Evolutionary conservation across 2,113 vertebrate genomes (phyloP).

Genomic region (Heterochromis multidens): DNA sequence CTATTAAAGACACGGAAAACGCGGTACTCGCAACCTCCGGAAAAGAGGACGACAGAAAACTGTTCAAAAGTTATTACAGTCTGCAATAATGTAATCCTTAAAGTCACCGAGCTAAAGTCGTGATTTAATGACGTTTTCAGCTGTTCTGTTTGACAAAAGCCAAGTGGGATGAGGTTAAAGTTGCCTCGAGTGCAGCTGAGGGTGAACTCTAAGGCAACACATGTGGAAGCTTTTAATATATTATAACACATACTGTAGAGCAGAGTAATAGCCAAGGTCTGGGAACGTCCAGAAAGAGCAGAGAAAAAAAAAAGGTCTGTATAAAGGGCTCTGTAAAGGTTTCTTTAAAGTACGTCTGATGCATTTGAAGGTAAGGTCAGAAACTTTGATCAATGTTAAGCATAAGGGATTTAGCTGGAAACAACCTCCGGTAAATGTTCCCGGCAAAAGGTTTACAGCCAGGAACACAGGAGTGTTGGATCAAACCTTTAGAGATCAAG

Average conservation of each 20-base stretch:
- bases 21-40: not conserved
- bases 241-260: conserved; percentile 19
- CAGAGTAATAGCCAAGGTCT: not conserved
- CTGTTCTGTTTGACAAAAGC: not conserved
- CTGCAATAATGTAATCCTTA: not conserved
- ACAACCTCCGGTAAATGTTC: not conserved
- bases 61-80: not conserved
- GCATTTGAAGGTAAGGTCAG: not conserved
- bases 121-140: not conserved
- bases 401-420: not conserved
- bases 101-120: not conserved
- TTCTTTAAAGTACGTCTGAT: not conserved
- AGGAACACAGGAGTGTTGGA: not conserved
- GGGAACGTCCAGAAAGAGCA: conserved; percentile 11
- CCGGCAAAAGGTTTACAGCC: not conserved
- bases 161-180: conserved; percentile 1
- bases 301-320: not conserved
- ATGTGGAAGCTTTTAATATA: conserved; percentile 41
- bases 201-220: conserved; percentile 62
- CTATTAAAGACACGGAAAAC: not conserved
- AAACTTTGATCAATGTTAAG: not conserved
- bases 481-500: not conserved
- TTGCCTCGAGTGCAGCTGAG: conserved; percentile 11
- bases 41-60: not conserved
- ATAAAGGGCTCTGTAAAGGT: not conserved